These are phyloP conservation scores for Apomyelois bistriatella DNA, from an alignment of 2,888 invertebrate genomes.

Conservation along the genomic window DNA sequence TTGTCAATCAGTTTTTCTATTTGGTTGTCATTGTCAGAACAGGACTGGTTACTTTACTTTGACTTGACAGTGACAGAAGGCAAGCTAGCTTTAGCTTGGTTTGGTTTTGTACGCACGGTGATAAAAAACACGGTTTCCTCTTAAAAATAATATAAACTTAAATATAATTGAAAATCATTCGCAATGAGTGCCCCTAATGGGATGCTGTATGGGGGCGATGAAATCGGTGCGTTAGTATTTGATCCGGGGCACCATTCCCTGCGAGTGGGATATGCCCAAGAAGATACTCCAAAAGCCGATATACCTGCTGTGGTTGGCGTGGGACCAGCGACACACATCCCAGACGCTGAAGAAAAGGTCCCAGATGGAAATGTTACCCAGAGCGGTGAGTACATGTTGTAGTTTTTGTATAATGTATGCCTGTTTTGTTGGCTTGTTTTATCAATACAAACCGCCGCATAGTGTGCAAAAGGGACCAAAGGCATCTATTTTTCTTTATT, in stretches of 20 bases:
- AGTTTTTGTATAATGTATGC: background rate
- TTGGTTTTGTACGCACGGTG: too few relatives aligned
- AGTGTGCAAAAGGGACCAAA: too few relatives aligned
- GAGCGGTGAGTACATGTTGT: slow-evolving; percentile 46
- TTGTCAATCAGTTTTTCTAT: too few relatives aligned
- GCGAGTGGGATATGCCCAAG: slow-evolving; percentile 96
- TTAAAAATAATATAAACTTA: background rate
- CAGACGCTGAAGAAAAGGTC: slow-evolving; percentile 87
- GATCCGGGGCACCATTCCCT: slow-evolving; percentile 90
- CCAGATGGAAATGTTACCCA: slow-evolving; percentile 86
- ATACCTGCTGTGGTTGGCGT: slow-evolving; percentile 96
- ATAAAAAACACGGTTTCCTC: background rate
- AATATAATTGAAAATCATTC: background rate
- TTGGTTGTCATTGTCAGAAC: too few relatives aligned
- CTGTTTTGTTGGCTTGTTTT: background rate
- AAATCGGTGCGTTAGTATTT: slow-evolving; percentile 98
- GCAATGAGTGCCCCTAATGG: slow-evolving; percentile 77
- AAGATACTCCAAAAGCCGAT: slow-evolving; percentile 99
- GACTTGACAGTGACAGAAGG: too few relatives aligned
- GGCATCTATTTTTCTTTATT: too few relatives aligned
- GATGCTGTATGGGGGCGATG: slow-evolving; percentile 96
- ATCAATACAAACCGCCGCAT: too few relatives aligned
- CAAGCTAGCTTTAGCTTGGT: too few relatives aligned
- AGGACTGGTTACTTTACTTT: too few relatives aligned
- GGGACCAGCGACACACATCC: slow-evolving; percentile 84